phyloP scores from a whole-genome alignment of 2,797 vertebrate genomes.

The Todus mexicanus region DNA sequence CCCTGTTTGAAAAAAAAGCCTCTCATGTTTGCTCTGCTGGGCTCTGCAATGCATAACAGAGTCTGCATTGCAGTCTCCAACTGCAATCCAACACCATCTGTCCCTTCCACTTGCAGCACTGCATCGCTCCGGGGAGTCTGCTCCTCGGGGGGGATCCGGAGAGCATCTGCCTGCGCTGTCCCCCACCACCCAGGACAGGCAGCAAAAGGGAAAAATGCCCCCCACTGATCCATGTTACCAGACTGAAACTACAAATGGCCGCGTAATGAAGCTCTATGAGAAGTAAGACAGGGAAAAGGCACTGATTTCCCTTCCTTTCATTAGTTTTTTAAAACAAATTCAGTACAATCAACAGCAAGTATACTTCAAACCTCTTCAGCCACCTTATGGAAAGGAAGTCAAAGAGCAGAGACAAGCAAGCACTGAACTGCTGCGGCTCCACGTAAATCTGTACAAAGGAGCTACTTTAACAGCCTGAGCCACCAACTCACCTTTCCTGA shows the following conservation, averaged over 20 bases:
- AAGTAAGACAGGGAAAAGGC: not conserved
- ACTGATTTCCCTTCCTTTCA: not conserved
- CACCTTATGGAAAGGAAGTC: not conserved
- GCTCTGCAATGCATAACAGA: constrained; percentile 37
- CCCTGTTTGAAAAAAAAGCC: not conserved
- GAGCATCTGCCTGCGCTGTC: not conserved
- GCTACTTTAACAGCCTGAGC: not conserved
- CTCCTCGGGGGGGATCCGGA: not conserved
- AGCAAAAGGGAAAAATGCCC: not conserved
- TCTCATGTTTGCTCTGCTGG: not conserved
- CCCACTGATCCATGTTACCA: accelerated
- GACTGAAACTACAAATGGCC: not conserved
- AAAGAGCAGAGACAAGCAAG: not conserved
- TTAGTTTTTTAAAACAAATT: not conserved
- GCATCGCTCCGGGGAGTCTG: not conserved
- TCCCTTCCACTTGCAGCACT: constrained; percentile 1
- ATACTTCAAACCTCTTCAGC: not conserved
- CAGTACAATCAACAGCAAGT: not conserved
- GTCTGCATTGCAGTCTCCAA: constrained; percentile 56
- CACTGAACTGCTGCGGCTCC: not conserved
- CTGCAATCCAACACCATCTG: constrained; percentile 28
- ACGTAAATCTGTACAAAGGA: not conserved
- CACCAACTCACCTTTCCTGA: not conserved
- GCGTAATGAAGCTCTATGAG: not conserved
- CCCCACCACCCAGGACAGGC: not conserved